Conservation (phyloP, 1,140 invertebrate genomes). For the Drosophila eugracilis region DNA sequence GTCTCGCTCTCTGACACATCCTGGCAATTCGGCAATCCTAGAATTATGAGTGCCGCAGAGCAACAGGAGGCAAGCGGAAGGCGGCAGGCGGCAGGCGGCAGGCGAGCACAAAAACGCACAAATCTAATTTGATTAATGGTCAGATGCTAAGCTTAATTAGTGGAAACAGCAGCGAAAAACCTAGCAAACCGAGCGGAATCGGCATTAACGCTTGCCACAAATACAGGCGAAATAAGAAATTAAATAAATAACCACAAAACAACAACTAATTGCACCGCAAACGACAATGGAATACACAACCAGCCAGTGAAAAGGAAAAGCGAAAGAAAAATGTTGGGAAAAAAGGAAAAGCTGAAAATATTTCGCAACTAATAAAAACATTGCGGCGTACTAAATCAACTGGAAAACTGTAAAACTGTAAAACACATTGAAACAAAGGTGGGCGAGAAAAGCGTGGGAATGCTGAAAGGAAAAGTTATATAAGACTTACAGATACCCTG, state of each 20-base stretch:
- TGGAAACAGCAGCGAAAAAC: constrained; percentile 33
- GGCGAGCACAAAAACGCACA: constrained; percentile 13
- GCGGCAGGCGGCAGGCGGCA: constrained; percentile 36
- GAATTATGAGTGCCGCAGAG: constrained; percentile 59
- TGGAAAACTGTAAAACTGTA: constrained; percentile 68
- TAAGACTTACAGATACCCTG: not conserved
- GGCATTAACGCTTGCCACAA: constrained; percentile 44
- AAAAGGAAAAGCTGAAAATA: constrained; percentile 43
- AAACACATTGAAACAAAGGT: constrained; percentile 43
- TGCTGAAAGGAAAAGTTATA: not conserved
- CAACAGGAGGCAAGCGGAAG: constrained; percentile 28
- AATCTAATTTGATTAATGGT: constrained; percentile 81
- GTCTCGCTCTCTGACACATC: constrained; percentile 18
- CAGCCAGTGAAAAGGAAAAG: constrained; percentile 54
- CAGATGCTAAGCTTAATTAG: constrained; percentile 81
- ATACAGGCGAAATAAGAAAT: constrained; percentile 13
- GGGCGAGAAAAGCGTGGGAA: constrained; percentile 7
- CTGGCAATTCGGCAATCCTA: constrained; percentile 22
- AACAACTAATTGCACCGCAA: constrained; percentile 67
- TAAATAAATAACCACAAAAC: constrained; percentile 57
- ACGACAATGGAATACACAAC: constrained; percentile 37
- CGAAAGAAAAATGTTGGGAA: constrained; percentile 7
- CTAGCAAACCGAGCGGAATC: constrained; percentile 29
- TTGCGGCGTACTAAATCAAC: constrained; percentile 73
- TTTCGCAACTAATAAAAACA: constrained; percentile 78